phyloP scores from a whole-genome alignment of 2,113 vertebrate genomes.

The Nicator chloris region DNA sequence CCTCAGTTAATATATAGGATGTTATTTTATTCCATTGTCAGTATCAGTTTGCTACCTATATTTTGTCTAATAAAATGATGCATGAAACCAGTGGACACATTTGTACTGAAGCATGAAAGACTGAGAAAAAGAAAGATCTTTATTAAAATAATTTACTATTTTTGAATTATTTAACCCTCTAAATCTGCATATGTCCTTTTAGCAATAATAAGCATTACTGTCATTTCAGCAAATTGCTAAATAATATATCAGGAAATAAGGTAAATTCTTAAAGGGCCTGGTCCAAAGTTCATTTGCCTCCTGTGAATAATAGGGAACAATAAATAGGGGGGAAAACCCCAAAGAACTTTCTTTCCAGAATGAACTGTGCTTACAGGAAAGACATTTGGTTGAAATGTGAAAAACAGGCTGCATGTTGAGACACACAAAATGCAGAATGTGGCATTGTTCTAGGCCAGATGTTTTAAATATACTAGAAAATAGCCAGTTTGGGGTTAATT shows the following conservation, averaged over 20 bases:
- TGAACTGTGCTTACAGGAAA: neutral
- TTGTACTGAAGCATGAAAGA: neutral
- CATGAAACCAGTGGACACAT: neutral
- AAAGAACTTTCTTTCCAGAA: neutral
- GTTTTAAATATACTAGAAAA: slow-evolving; percentile 29
- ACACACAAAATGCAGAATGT: neutral
- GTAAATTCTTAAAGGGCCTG: neutral
- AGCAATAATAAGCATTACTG: no score
- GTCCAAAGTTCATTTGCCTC: neutral
- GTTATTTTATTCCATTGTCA: neutral
- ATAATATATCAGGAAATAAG: neutral
- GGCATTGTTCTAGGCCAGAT: neutral
- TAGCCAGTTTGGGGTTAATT: neutral
- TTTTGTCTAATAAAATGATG: neutral
- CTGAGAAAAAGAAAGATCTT: neutral
- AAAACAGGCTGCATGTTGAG: neutral
- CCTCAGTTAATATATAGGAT: neutral
- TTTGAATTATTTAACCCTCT: neutral
- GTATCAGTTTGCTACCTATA: neutral
- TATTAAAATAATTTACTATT: neutral
- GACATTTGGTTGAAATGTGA: neutral
- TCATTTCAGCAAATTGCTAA: no score
- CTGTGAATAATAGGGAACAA: neutral
- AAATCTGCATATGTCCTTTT: neutral
- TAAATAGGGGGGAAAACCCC: neutral